Conservation (phyloP, 2,888 invertebrate genomes). For the Agrilus cyanescens region DNA sequence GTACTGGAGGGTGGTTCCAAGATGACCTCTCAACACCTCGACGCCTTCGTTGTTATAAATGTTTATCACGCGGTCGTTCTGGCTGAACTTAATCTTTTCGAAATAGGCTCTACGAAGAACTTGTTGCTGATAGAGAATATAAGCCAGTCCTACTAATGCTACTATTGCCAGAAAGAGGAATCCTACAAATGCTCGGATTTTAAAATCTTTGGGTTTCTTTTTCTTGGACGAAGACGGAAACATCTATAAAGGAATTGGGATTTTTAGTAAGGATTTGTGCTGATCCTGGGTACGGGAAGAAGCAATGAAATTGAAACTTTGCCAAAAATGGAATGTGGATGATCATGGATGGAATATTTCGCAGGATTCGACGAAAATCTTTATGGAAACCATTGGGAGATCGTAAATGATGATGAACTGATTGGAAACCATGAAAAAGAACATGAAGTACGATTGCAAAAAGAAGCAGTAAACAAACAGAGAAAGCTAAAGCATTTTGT, state of each 20-base stretch:
- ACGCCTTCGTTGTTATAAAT: slow-evolving; percentile 60
- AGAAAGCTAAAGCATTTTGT: background rate
- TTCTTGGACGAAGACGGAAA: slow-evolving; percentile 62
- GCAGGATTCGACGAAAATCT: too few relatives aligned
- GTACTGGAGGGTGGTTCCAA: slow-evolving; percentile 50
- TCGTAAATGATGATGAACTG: too few relatives aligned
- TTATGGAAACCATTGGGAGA: too few relatives aligned
- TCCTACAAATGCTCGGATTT: slow-evolving; percentile 68
- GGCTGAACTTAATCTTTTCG: slow-evolving; percentile 71
- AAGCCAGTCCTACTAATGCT: slow-evolving; percentile 73
- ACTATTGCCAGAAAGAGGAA: slow-evolving; percentile 71
- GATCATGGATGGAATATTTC: too few relatives aligned
- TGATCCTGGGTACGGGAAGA: background rate
- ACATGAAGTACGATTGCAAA: too few relatives aligned
- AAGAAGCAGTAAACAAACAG: background rate
- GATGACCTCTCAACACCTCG: slow-evolving; percentile 49
- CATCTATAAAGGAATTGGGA: slow-evolving; percentile 42
- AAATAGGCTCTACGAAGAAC: slow-evolving; percentile 73
- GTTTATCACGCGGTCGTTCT: slow-evolving; percentile 59
- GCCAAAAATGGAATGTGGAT: too few relatives aligned
- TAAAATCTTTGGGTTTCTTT: slow-evolving; percentile 59
- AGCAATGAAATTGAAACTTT: too few relatives aligned
- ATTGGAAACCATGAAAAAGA: too few relatives aligned
- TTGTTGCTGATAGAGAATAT: slow-evolving; percentile 72
- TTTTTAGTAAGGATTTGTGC: background rate